Evolutionary conservation across 1,140 invertebrate species (phyloP).

Genomic region (Dermatophagoides farinae): DNA sequence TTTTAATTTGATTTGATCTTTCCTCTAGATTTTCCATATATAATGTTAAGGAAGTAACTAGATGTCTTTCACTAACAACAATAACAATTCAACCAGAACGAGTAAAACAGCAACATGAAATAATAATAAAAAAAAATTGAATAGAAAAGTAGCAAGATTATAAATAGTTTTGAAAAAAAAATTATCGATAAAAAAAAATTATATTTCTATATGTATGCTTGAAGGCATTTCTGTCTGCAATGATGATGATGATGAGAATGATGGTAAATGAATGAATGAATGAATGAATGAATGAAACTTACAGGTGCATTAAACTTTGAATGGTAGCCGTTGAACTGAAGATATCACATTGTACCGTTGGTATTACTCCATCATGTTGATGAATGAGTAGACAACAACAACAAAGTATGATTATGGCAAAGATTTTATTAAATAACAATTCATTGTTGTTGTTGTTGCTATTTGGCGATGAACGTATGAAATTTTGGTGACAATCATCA

Average conservation of each 20-base stretch:
- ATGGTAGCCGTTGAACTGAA: constrained; percentile 21
- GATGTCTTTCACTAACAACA: constrained; percentile 17
- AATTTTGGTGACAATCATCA: not conserved
- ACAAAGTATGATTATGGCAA: not conserved
- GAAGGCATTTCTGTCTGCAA: not conserved
- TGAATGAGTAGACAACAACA: not conserved
- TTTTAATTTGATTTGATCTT: constrained; percentile 15
- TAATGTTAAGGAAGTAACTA: constrained; percentile 16
- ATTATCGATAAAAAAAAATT: too few species aligned
- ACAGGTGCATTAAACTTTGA: constrained; percentile 18
- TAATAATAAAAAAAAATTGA: too few species aligned
- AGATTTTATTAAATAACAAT: not conserved
- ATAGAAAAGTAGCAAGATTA: too few species aligned
- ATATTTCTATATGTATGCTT: too few species aligned
- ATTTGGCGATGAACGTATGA: too few species aligned
- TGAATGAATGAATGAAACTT: not conserved
- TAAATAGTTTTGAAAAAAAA: too few species aligned
- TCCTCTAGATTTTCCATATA: constrained; percentile 18
- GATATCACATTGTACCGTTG: constrained; percentile 15
- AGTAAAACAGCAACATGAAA: not conserved
- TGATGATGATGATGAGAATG: not conserved
- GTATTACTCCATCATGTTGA: not conserved
- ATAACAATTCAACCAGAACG: not conserved
- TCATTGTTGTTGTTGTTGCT: not conserved
- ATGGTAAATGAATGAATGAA: not conserved